Base-by-base conservation (phyloP, 2,113 vertebrate genomes). In the Pipa parva region DNA sequence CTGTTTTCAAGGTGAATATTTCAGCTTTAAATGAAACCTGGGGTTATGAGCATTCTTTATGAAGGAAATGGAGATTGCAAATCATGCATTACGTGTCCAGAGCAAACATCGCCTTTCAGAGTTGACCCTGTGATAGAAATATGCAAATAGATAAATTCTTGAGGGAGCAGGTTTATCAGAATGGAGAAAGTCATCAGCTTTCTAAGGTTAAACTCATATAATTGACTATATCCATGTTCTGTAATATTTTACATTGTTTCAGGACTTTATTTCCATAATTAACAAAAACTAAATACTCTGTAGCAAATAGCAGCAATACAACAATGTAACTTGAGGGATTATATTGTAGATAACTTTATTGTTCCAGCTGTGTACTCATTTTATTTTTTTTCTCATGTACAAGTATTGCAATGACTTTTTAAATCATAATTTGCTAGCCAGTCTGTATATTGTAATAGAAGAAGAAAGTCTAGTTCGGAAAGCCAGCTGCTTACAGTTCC, bases 101-200 rank as follows among this genome's bases (percentile, higher is more conserved):
- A 62, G 59, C 62, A 63, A 54, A 54, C 33, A 63, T 63, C 12
- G 2, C 15, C 22, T 63, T 36, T 15, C 13, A 36, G 13, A 18
- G 31, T 22, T 63, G 33, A 37, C 50, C 45, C 26, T 63, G 49
- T 39, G 4, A 20, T 13, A 54, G 31, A 42, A 37, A 5, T 54
- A 63, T 27, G 50, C 50, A 63, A 63, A 63, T 54, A 54, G 3
- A 54, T 33, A 7, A 58, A 54, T 17, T 37, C 31, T 39, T 39
- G 10, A 52, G 49, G 48, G 62, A 54, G 24, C 8, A 63, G 25
- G 48, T 49, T 26, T 52, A 63, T 63, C 62, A 54, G 27, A 4
- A 28, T 63, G 2, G 3, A 17, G 33, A 55, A 55, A 39, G 50
- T 63, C 50, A 54, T 49, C 20, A 63, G 8, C 20, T 10, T 39